These are phyloP conservation scores for Rhabdomys pumilio DNA, from an alignment of 2,797 vertebrate species.

Conservation along the genomic window DNA sequence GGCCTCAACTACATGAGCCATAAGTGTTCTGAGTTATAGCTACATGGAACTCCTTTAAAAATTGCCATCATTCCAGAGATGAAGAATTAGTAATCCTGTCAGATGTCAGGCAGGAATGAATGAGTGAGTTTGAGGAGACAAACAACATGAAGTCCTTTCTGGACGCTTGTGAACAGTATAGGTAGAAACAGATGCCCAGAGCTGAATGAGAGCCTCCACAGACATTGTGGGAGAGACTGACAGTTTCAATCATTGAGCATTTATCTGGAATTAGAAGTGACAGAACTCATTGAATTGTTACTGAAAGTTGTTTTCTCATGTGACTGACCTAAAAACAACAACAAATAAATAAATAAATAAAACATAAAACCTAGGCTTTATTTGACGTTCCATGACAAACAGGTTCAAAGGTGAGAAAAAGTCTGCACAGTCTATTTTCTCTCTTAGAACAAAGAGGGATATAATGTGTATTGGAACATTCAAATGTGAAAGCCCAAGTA, in stretches of 20 bases:
- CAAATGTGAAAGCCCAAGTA: not conserved
- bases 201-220: accelerated
- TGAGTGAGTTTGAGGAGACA: not conserved
- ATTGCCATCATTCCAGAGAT: not conserved
- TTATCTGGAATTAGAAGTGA: constrained; percentile 10
- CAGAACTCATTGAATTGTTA: not conserved
- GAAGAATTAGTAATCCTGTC: not conserved
- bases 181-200: accelerated
- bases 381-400: not conserved
- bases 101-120: not conserved
- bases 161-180: not conserved
- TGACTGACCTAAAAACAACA: not conserved
- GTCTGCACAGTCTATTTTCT: not conserved
- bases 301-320: not conserved
- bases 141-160: not conserved
- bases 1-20: not conserved
- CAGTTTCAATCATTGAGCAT: not conserved
- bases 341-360: not conserved
- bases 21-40: not conserved
- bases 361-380: not conserved
- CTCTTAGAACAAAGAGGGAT: not conserved
- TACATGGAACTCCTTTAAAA: not conserved
- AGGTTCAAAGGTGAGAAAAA: not conserved
- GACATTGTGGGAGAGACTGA: not conserved
- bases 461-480: not conserved